Base-by-base conservation (phyloP, 2,797 vertebrate genomes). In the Sebastes variabilis region DNA sequence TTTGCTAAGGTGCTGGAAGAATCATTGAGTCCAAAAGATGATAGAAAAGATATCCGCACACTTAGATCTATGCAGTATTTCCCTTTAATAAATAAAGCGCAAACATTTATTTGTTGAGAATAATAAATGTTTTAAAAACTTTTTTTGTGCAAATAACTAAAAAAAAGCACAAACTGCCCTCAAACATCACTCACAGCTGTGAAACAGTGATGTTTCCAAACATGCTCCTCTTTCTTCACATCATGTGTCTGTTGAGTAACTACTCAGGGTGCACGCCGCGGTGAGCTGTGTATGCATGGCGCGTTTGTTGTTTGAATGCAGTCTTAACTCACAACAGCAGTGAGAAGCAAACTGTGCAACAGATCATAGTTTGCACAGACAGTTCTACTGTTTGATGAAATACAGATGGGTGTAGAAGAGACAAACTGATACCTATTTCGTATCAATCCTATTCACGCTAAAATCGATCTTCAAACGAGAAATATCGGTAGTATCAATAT, bases 251-350 rank as follows among this genome's bases (percentile, higher is more conserved):
- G 16, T 18, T 2, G 42, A 29, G 56, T 29, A 59, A 58, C 25
- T 58, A 27, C 0, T 2, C 24, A 14, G 55, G 13, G 34, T 36
- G 34, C 11, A 36, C 34, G 34, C 34, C 11, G 34, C 4, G 34
- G 34, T 36, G 34, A 36, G 34, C 34, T 36, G 34, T 36, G 34
- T 0, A 0, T 36, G 34, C 34, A 36, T 36, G 34, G 34, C 0
- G 34, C 34, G 34, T 36, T 36, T 36, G 56, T 58, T 59, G 55
- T 56, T 25, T 56, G 22, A 60, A 60, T 30, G 27, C 55, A 56
- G 0, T 0, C 34, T 36, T 11, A 36, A 36, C 34, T 36, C 14
- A 59, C 58, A 9, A 30, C 27, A 5, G 16, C 56, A 29, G 22
- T 25, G 24, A 58, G 24, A 58, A 27, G 55, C 24, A 58, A 58